Conservation (phyloP, 2,113 vertebrate genomes). For the Symphodus melops region DNA sequence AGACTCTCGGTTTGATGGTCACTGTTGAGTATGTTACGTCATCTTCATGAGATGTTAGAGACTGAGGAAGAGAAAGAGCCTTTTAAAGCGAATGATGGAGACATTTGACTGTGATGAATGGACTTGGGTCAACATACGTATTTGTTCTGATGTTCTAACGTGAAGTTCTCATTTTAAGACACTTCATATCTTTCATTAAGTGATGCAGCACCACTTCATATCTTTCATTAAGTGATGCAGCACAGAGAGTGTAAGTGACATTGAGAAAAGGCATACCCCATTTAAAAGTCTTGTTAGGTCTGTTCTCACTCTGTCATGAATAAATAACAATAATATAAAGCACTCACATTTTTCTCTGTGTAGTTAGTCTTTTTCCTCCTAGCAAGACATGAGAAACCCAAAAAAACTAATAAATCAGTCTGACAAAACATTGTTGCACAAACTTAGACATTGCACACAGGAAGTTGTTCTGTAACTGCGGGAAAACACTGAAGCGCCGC, state of each 20-base stretch:
- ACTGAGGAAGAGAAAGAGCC: conserved; percentile 37
- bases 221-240: background rate
- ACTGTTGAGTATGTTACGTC: conserved; percentile 62
- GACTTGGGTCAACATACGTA: no score
- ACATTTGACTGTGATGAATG: no score
- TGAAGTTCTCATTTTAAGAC: background rate
- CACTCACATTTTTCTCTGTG: conserved; percentile 48
- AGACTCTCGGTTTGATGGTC: conserved; percentile 38
- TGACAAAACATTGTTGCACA: conserved; percentile 4
- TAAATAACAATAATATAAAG: background rate
- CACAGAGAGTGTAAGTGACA: background rate
- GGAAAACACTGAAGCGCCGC: background rate
- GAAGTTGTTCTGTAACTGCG: conserved; percentile 10
- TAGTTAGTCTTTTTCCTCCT: conserved; percentile 40
- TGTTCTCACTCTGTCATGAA: no score
- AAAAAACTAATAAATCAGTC: background rate
- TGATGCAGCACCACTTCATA: no score
- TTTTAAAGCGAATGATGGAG: no score
- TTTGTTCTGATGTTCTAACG: background rate
- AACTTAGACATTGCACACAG: conserved; percentile 10
- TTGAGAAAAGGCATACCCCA: background rate
- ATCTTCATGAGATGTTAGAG: background rate
- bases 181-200: background rate
- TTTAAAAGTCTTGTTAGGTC: background rate
- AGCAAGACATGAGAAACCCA: background rate